These are phyloP conservation scores for Mesocricetus auratus DNA, from an alignment of 2,113 vertebrate species.

Conservation along the genomic window DNA sequence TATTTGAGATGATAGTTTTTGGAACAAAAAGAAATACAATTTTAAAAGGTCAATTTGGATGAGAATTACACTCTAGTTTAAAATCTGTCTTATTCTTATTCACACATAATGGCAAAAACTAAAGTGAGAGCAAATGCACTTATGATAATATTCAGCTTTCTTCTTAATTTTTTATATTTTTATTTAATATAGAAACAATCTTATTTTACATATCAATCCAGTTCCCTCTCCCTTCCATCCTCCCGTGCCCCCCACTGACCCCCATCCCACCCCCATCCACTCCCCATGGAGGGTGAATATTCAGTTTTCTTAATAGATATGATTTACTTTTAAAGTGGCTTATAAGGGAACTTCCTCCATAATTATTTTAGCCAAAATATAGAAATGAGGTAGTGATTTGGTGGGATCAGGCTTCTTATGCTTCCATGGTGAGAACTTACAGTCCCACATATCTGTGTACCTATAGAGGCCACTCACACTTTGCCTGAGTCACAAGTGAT, in stretches of 20 bases:
- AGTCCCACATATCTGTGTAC: neutral
- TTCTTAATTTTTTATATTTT: no score
- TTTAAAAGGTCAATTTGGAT: conserved; percentile 40
- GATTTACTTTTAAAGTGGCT: conserved; percentile 49
- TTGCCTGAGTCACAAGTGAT: conserved; percentile 41
- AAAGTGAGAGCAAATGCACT: conserved; percentile 40
- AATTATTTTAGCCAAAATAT: conserved; percentile 52
- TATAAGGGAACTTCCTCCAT: neutral
- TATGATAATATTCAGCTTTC: neutral
- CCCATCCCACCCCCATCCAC: no score
- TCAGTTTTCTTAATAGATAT: conserved; percentile 13
- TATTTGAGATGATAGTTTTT: conserved; percentile 50
- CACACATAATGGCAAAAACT: conserved; percentile 23
- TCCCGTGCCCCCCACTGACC: no score
- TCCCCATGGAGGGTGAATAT: neutral
- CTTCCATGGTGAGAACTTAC: neutral
- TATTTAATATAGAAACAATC: no score
- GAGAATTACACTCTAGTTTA: conserved; percentile 47
- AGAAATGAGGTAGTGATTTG: neutral
- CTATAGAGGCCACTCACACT: neutral
- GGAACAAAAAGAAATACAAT: conserved; percentile 53
- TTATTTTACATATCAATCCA: no score
- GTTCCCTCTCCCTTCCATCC: no score
- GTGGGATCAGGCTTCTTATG: neutral
- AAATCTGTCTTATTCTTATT: conserved; percentile 44